These are phyloP conservation scores for Hirudinaria manillensis DNA, from an alignment of 2,888 invertebrate genomes.

Conservation along the genomic window DNA sequence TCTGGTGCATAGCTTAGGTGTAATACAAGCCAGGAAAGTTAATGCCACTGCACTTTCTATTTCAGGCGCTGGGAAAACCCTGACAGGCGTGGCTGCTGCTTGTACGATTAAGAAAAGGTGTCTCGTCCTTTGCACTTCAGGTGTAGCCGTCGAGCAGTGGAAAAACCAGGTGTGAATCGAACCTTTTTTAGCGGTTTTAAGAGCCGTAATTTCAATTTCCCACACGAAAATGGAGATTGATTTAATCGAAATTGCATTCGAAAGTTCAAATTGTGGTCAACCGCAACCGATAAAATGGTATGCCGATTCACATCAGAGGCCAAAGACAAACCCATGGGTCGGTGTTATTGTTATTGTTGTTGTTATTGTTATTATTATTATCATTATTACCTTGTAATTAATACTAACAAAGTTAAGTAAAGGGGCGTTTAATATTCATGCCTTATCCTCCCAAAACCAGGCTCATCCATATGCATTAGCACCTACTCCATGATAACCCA, in stretches of 20 bases:
- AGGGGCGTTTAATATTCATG: too few relatives aligned
- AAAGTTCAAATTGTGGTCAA: slow-evolving; percentile 95
- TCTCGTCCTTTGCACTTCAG: slow-evolving; percentile 86
- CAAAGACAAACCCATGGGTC: slow-evolving; percentile 79
- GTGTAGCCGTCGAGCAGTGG: slow-evolving; percentile 99
- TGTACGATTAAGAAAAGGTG: slow-evolving; percentile 97
- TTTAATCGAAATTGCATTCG: too few relatives aligned
- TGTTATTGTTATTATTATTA: too few relatives aligned
- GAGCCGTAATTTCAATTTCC: too few relatives aligned
- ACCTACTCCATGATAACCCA: slow-evolving; percentile 99
- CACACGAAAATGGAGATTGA: too few relatives aligned
- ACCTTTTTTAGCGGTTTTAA: too few relatives aligned
- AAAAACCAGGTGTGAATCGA: slow-evolving; percentile 68
- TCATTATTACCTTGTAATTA: too few relatives aligned
- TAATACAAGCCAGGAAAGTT: too few relatives aligned
- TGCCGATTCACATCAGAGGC: slow-evolving; percentile 97
- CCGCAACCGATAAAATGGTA: slow-evolving; percentile 94
- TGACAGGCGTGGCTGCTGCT: slow-evolving; percentile 96
- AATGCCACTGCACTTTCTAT: too few relatives aligned
- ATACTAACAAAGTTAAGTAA: too few relatives aligned
- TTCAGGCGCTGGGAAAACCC: slow-evolving; percentile 57
- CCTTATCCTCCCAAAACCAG: too few relatives aligned
- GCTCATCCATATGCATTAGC: slow-evolving; percentile 64
- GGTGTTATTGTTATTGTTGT: slow-evolving; percentile 47
- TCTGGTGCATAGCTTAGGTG: too few relatives aligned